These are phyloP conservation scores for Ophioderma brevispina DNA, from an alignment of 35 echinoderm and acorn worm genomes.

Conservation along the genomic window DNA sequence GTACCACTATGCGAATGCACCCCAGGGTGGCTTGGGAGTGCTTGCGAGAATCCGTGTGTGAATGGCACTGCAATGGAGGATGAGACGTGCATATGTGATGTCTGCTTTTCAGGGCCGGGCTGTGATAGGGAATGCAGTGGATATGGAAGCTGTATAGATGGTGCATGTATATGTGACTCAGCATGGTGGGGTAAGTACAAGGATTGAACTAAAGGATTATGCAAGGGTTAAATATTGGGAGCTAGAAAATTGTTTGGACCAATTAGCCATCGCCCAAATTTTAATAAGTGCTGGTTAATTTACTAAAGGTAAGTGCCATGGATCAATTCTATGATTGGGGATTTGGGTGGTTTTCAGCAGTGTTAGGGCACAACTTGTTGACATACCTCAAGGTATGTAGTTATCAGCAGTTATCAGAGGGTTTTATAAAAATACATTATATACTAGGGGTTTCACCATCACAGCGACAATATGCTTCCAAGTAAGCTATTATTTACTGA, in stretches of 20 bases:
- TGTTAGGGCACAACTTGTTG: too few relatives aligned
- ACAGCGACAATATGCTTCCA: too few relatives aligned
- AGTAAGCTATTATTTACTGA: too few relatives aligned
- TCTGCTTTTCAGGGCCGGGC: slow-evolving; percentile 62
- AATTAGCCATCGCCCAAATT: not conserved
- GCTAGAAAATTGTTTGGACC: too few relatives aligned
- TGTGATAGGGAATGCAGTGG: slow-evolving; percentile 71
- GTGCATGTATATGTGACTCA: slow-evolving; percentile 61
- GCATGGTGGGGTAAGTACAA: slow-evolving; percentile 91
- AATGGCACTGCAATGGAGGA: slow-evolving; percentile 52
- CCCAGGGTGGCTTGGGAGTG: slow-evolving; percentile 49
- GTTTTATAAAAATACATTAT: too few relatives aligned
- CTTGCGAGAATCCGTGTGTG: slow-evolving; percentile 57
- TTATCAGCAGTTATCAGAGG: too few relatives aligned
- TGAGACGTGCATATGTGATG: slow-evolving; percentile 65
- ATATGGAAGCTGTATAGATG: slow-evolving; percentile 77
- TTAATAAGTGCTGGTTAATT: not conserved
- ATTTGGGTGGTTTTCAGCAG: too few relatives aligned
- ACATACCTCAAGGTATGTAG: too few relatives aligned
- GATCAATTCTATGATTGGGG: too few relatives aligned
- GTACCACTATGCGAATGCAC: slow-evolving; percentile 69
- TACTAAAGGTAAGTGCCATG: too few relatives aligned
- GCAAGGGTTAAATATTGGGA: too few relatives aligned
- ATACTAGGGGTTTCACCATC: too few relatives aligned
- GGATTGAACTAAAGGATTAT: not conserved